Base-by-base conservation (phyloP, 2,888 invertebrate genomes). In the Athalia circularis region DNA sequence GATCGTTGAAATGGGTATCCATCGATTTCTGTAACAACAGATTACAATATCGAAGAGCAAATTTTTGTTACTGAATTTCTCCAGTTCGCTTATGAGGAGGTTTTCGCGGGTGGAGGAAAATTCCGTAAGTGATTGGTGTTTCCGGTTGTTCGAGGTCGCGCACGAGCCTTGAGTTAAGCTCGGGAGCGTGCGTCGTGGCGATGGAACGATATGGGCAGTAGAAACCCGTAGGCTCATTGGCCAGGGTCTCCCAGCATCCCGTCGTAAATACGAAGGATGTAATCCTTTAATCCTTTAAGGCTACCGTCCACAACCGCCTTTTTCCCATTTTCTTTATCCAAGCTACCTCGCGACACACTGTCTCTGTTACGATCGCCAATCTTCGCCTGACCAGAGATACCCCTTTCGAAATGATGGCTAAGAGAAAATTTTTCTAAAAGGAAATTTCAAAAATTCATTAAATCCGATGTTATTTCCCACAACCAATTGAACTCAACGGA, bases 181-280 rank as follows among this genome's bases (percentile, higher is more conserved):
- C 43, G 61, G 62, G 62, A 72, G 72, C 72, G 72, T 72, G 72
- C 75, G 75, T 61, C 75, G 62, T n/a, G 50, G 64, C 75, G 75
- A 75, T 62, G 75, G 15, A 61, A 61, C 64, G 50, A 59, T 72
- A 48, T 48, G 48, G 52, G 47, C 29, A 29, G 29, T 29, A 29
- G 29, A 29, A 15, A 57, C 45, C 61, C 47, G 61, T 15, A 9
- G 54, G 61, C 62, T 47, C 64, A 59, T 57, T 52, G 43, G 72
- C 29, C 11, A 15, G 65, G 48, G 64, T 50, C 47, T 64, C 64
- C 75, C 59, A 15, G 62, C 75, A 52, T 75, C 75, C 48, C 62
- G 62, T 75, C 75, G 75, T 75, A 75, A 75, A 75, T 75, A 75
- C 75, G 48, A 64, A 75, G 72, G 64, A 62, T 62, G 48, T 75